Base-by-base conservation (phyloP, 2,888 invertebrate genomes). In the Drosophila mayaguana region DNA sequence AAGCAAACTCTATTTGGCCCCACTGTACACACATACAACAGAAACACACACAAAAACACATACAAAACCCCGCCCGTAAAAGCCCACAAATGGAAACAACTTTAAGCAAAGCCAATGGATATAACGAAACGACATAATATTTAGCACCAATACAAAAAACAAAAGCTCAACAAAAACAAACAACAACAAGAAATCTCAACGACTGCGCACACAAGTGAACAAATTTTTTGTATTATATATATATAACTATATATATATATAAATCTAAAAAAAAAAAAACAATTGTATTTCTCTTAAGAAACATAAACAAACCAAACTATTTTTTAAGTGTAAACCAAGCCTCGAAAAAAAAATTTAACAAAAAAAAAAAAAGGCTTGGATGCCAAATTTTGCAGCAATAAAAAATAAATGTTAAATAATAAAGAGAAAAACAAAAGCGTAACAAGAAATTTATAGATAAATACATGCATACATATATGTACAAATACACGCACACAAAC, bases 361-460 rank as follows among this genome's bases (percentile, higher is more conserved):
- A 12, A 54, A 56, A n/a, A 63, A 16, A 16, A 5, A 40, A 12
- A 40, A 56, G 78, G 75, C 72, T 83, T 83, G 85, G 86, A 67
- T 56, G 88, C 89, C 87, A 89, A 87, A 87, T 89, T 89, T 75
- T 89, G 79, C 86, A 78, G 87, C 81, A 87, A 87, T 80, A 79
- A 66, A 62, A 59, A 63, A 28, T 67, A 57, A 72, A 51, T 7
- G 42, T 55, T 55, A 12, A 68, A 60, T 62, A 64, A 63, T 43
- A 48, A 63, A 63, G 66, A 50, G 40, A 66, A 71, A 48, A 76
- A 54, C 50, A 43, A 72, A 63, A 67, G 55, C 71, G 72, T 66
- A 78, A 77, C 73, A 77, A 78, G 64, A 62, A 81, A 68, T 84
- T 76, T 84, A 76, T 75, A 75, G 67, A 59, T 65, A 72, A 73